These are phyloP conservation scores for Gnathonemus echidnorhynchus DNA, from an alignment of 2,113 vertebrate species.

Conservation along the genomic window DNA sequence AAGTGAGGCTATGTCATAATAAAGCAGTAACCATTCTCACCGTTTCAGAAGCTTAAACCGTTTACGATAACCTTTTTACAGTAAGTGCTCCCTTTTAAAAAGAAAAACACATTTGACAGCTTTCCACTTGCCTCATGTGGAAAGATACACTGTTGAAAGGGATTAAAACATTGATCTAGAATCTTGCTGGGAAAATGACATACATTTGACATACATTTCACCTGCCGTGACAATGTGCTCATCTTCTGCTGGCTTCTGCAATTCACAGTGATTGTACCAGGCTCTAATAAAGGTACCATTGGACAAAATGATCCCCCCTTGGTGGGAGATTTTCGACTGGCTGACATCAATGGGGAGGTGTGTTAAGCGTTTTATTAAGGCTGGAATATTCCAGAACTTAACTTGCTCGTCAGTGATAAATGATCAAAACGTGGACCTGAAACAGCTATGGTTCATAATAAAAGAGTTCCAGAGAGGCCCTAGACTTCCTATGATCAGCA, in stretches of 20 bases:
- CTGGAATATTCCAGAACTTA: background rate
- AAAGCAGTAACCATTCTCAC: background rate
- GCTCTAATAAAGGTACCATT: background rate
- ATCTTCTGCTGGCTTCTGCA: background rate
- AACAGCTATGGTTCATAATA: background rate
- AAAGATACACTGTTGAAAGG: background rate
- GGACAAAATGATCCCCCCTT: background rate
- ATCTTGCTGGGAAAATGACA: background rate
- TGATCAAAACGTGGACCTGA: background rate
- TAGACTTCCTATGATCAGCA: background rate
- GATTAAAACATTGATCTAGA: conserved; percentile 8
- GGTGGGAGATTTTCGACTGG: background rate
- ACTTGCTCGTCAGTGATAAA: background rate
- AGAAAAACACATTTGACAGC: conserved; percentile 5
- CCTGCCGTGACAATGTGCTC: background rate
- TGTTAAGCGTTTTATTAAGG: conserved; percentile 9
- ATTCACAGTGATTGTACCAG: background rate
- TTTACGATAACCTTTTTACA: background rate
- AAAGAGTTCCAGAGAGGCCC: background rate
- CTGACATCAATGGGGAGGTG: background rate
- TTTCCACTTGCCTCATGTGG: background rate
- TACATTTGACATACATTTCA: background rate
- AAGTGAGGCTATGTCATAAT: background rate
- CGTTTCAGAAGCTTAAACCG: background rate
- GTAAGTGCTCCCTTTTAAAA: background rate